Evolutionary conservation across 1,140 invertebrate species (phyloP).

Genomic region (Platyura marginata): DNA sequence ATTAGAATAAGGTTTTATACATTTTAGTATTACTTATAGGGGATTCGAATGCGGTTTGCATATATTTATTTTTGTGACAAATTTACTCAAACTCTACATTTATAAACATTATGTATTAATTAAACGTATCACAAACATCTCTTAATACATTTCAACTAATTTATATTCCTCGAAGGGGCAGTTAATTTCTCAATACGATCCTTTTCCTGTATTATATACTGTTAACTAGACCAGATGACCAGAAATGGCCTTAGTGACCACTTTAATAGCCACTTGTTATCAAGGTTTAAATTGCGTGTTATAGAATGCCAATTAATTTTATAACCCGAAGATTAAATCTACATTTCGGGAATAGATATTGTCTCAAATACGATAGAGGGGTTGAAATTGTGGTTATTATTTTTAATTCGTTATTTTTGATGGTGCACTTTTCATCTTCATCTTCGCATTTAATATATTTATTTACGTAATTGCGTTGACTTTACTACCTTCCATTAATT

Average conservation of each 20-base stretch:
- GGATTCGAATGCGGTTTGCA: too few species aligned
- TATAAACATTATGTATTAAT: too few species aligned
- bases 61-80: too few species aligned
- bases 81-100: too few species aligned
- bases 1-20: too few species aligned
- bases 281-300: constrained; percentile 1
- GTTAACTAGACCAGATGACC: neutral
- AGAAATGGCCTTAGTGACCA: neutral
- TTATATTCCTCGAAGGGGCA: neutral
- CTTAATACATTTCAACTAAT: constrained; percentile 1
- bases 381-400: neutral
- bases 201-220: neutral
- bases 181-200: neutral
- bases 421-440: neutral
- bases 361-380: neutral
- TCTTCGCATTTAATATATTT: neutral
- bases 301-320: constrained; percentile 1
- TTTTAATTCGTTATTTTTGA: neutral
- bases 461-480: neutral
- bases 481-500: neutral
- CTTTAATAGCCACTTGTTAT: constrained; percentile 1
- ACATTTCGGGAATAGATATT: neutral
- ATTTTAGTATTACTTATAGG: too few species aligned
- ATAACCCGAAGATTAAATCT: neutral
- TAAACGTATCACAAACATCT: too few species aligned